Evolutionary conservation across 2,113 vertebrate genomes (phyloP).

Genomic region (Gobiocypris rarus): DNA sequence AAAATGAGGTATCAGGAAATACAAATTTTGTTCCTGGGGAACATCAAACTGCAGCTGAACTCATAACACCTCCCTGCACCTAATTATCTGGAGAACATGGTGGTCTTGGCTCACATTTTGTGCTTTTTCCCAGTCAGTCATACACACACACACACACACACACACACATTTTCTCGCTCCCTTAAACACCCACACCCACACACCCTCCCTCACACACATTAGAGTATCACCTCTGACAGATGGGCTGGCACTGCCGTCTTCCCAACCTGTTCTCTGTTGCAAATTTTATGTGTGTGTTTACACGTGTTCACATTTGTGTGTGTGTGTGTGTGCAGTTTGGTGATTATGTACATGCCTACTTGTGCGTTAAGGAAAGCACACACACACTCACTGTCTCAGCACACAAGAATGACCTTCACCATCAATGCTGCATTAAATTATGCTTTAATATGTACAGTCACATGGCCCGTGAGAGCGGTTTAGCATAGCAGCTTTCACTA

Average conservation of each 20-base stretch:
- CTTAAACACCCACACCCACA: constrained; percentile 18
- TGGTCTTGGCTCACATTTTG: constrained; percentile 56
- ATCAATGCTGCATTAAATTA: constrained; percentile 46
- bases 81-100: constrained; percentile 57
- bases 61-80: constrained; percentile 51
- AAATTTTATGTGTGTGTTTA: constrained; percentile 42
- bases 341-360: constrained; percentile 34
- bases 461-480: constrained; percentile 32
- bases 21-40: constrained; percentile 40
- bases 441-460: constrained; percentile 50
- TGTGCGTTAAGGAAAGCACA: constrained; percentile 36
- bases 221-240: constrained; percentile 59
- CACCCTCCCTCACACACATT: constrained; percentile 42
- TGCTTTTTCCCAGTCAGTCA: constrained; percentile 43
- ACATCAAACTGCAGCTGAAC: constrained; percentile 51
- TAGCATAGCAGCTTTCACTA: constrained; percentile 50
- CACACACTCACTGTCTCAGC: constrained; percentile 38
- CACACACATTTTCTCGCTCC: not conserved
- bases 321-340: constrained; percentile 26
- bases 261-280: constrained; percentile 54
- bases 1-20: constrained; percentile 1
- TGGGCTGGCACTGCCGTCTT: constrained; percentile 56
- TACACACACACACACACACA: not conserved
- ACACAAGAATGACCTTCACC: constrained; percentile 43
- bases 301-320: constrained; percentile 20